A percentile compares a stretch with the other conserved stretches of the same genome.
phyloP scores from a whole-genome alignment of 2,113 vertebrate species.

The Plestiodon gilberti region DNA sequence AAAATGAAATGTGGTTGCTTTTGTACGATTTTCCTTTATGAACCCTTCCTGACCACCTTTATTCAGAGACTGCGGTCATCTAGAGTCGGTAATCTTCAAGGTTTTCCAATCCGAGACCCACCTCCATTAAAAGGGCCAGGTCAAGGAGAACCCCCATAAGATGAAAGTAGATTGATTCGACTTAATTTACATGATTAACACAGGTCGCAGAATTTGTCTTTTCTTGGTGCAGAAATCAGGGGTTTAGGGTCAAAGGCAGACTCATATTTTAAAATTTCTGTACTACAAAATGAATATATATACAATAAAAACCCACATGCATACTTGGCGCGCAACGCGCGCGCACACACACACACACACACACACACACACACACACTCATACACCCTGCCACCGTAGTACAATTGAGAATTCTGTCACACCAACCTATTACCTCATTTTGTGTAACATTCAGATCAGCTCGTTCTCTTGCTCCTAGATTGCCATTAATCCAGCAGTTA shows the following conservation, averaged over 20 bases:
- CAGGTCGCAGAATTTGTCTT: neutral
- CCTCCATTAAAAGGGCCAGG: too few species aligned
- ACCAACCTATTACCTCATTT: neutral
- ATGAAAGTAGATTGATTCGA: too few species aligned
- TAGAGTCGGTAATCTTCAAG: accelerated
- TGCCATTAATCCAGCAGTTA: neutral
- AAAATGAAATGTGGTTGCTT: slow-evolving; percentile 28
- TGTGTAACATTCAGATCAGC: neutral
- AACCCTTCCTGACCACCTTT: slow-evolving; percentile 37
- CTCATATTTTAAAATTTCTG: too few species aligned
- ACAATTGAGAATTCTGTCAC: neutral
- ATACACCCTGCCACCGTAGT: neutral
- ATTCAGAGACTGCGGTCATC: slow-evolving; percentile 9
- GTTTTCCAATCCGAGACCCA: neutral
- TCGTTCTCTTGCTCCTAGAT: neutral
- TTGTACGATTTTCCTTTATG: slow-evolving; percentile 29
- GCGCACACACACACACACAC: too few species aligned
- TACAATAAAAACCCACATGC: too few species aligned
- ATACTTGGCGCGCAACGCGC: too few species aligned
- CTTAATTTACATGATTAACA: too few species aligned
- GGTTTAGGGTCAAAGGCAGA: too few species aligned
- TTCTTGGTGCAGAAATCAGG: too few species aligned
- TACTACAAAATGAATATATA: too few species aligned
- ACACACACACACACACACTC: too few species aligned
- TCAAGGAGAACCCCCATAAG: too few species aligned